Conservation (phyloP, 2,113 vertebrate genomes). For the Ceyx margarethae region DNA sequence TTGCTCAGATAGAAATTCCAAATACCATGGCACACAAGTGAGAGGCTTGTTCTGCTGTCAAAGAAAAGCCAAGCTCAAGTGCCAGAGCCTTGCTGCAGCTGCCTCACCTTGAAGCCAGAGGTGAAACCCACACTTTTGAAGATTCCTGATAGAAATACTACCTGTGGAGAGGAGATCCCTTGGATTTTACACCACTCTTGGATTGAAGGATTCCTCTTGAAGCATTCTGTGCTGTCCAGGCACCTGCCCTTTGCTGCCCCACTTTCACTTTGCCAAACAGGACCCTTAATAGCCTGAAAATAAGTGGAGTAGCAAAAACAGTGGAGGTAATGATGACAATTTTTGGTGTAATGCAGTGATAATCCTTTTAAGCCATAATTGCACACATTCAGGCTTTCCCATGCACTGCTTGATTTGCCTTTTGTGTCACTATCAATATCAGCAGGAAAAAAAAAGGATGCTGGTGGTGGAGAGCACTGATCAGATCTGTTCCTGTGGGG, state of each 20-base stretch:
- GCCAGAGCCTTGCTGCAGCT: background rate
- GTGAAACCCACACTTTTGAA: slow-evolving; percentile 47
- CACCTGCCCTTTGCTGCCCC: slow-evolving; percentile 69
- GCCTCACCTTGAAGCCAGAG: slow-evolving; percentile 50
- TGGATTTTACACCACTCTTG: slow-evolving; percentile 50
- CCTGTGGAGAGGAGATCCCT: slow-evolving; percentile 27
- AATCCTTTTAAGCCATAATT: background rate
- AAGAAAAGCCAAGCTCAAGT: background rate
- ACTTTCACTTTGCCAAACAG: background rate
- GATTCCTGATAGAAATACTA: slow-evolving; percentile 61
- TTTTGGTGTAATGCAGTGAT: background rate
- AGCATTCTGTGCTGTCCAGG: slow-evolving; percentile 39
- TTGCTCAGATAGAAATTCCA: background rate
- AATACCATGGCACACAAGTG: background rate
- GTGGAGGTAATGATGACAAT: background rate
- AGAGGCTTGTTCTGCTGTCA: background rate
- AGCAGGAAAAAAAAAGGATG: background rate
- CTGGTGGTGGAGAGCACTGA: background rate
- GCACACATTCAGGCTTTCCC: background rate
- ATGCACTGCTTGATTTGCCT: background rate
- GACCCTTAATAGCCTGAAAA: background rate
- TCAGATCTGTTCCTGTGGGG: too few relatives aligned
- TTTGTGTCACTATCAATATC: background rate
- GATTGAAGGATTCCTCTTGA: slow-evolving; percentile 66
- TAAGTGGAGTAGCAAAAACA: background rate